Conservation (phyloP, 2,888 invertebrate genomes). For the Heliconius sara region DNA sequence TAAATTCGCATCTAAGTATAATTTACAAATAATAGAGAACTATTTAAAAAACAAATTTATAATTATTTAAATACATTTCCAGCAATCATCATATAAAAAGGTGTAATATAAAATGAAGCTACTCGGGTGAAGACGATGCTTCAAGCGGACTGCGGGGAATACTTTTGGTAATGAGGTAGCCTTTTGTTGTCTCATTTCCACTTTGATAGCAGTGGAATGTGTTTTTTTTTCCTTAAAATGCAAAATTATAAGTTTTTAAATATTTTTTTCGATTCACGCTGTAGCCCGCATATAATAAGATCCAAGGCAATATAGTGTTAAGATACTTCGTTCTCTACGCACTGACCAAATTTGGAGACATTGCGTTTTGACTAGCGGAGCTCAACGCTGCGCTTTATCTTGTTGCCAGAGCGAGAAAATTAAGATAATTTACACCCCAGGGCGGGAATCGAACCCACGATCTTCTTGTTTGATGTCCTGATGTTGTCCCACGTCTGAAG, state of each 20-base stretch:
- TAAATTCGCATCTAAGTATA: too few relatives aligned
- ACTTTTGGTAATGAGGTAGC: conserved; percentile 24
- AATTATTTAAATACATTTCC: not conserved
- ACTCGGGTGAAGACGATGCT: conserved; percentile 15
- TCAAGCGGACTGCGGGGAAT: conserved; percentile 16
- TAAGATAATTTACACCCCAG: not conserved
- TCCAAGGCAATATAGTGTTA: not conserved
- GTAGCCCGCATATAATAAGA: too few relatives aligned
- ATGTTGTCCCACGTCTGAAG: too few relatives aligned
- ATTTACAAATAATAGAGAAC: too few relatives aligned
- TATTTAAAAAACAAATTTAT: not conserved
- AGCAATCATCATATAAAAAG: conserved; percentile 4
- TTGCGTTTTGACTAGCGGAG: not conserved
- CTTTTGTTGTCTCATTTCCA: conserved; percentile 18
- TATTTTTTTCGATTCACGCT: not conserved
- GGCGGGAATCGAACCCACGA: not conserved
- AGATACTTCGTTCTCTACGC: not conserved
- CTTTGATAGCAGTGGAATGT: conserved; percentile 10
- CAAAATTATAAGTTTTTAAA: not conserved
- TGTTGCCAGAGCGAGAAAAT: not conserved
- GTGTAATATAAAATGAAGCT: conserved; percentile 18
- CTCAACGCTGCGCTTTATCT: not conserved
- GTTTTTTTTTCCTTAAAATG: not conserved
- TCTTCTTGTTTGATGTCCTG: not conserved
- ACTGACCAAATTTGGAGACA: not conserved